Percentiles rank a stretch among this genome's conserved stretches.
phyloP scores from a whole-genome alignment of 1,140 invertebrate genomes.

The Drosophila miranda region DNA sequence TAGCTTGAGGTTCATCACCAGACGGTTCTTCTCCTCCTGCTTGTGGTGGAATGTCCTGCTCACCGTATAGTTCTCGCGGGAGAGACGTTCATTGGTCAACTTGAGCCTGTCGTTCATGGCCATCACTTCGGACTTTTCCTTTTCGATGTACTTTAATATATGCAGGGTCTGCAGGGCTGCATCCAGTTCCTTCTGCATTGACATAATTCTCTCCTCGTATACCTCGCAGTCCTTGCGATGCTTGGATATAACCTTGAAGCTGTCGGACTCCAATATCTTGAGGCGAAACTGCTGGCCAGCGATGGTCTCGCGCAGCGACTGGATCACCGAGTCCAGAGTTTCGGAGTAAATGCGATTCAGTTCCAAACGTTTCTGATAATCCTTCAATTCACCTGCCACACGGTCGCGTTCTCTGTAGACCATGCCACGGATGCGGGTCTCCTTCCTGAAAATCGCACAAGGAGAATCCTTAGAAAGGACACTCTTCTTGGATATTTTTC shows the following conservation, averaged over 20 bases:
- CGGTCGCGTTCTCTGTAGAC: conserved; percentile 82
- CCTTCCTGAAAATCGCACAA: conserved; percentile 12
- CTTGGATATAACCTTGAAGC: conserved; percentile 69
- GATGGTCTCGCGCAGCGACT: neutral
- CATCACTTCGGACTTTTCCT: neutral
- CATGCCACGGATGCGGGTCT: neutral
- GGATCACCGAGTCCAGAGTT: conserved; percentile 69
- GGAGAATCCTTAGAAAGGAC: too few species aligned
- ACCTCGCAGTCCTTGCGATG: conserved; percentile 86
- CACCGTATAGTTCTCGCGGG: conserved; percentile 15
- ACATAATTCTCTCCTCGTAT: conserved; percentile 82
- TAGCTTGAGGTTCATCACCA: neutral
- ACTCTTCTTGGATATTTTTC: too few species aligned
- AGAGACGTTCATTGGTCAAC: conserved; percentile 5
- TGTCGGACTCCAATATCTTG: conserved; percentile 11
- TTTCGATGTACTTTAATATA: neutral
- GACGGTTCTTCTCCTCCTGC: conserved; percentile 9
- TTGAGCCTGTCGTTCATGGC: conserved; percentile 2
- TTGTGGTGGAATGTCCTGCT: neutral
- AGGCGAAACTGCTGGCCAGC: neutral
- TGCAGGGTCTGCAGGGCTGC: neutral
- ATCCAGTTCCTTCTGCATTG: conserved; percentile 19
- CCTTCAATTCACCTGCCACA: conserved; percentile 80
- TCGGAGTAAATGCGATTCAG: conserved; percentile 73
- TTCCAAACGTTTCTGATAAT: conserved; percentile 80